A percentile compares a stretch with the other conserved stretches of the same genome.
These are phyloP conservation scores for Luidia sarsii DNA, from an alignment of 53 echinoderm and acorn worm genomes.

Conservation along the genomic window DNA sequence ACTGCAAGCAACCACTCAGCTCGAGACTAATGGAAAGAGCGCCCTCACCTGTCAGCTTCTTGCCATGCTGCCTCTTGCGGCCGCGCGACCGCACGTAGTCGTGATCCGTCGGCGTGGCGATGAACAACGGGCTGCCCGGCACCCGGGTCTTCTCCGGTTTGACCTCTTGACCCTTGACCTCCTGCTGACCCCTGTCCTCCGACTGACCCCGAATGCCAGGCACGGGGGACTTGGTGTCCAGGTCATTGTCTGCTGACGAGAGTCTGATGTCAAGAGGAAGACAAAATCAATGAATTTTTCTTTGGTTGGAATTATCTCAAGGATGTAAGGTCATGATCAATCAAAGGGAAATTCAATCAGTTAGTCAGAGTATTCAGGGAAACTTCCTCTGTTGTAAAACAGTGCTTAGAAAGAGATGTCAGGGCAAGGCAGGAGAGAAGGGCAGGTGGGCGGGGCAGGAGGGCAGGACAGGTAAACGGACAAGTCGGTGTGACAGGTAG, in stretches of 20 bases:
- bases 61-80: constrained; percentile 19
- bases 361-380: no score
- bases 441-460: no score
- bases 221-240: constrained; percentile 12
- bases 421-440: no score
- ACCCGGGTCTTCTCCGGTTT: constrained; percentile 18
- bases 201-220: background rate
- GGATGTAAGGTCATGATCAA: no score
- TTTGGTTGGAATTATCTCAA: no score
- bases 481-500: no score
- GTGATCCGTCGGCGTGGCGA: constrained; percentile 85
- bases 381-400: no score
- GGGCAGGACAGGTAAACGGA: no score
- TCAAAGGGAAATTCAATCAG: no score
- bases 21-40: background rate
- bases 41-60: constrained; percentile 58
- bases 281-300: background rate
- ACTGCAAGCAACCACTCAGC: no score
- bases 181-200: constrained; percentile 27
- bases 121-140: constrained; percentile 67
- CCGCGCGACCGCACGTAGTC: constrained; percentile 65
- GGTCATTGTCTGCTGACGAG: constrained; percentile 34
- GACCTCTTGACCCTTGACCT: constrained; percentile 25
- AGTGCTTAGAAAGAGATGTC: no score
- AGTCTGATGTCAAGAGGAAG: constrained; percentile 7